Percentiles rank a stretch among this genome's conserved stretches.
Conservation (phyloP, 2,888 invertebrate species). For the Odontothrips loti region DNA sequence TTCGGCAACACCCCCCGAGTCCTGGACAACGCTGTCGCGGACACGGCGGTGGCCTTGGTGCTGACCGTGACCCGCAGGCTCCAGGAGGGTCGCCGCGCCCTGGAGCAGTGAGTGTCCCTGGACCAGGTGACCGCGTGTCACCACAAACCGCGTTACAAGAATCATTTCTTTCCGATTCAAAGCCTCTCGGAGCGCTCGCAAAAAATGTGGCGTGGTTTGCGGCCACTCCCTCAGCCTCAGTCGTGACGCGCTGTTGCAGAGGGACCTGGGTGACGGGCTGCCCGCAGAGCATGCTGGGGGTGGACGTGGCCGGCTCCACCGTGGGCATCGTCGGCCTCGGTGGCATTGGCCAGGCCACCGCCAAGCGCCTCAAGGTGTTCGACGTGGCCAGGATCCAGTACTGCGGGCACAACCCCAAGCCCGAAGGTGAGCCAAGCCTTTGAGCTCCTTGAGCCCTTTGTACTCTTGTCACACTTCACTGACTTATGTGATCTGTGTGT, state of each 20-base stretch:
- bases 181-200: background rate
- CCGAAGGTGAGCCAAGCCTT: slow-evolving; percentile 50
- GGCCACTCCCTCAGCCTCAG: background rate
- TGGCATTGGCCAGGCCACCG: slow-evolving; percentile 70
- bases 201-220: background rate
- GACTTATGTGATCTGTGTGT: no score
- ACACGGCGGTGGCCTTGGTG: slow-evolving; percentile 70
- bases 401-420: slow-evolving; percentile 63
- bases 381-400: slow-evolving; percentile 68
- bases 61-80: slow-evolving; percentile 72
- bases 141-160: background rate
- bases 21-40: slow-evolving; percentile 72
- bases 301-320: slow-evolving; percentile 69
- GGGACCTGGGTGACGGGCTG: slow-evolving; percentile 62
- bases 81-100: slow-evolving; percentile 65
- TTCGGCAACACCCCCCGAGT: slow-evolving; percentile 77
- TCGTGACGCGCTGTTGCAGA: slow-evolving; percentile 44
- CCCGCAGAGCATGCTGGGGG: slow-evolving; percentile 72
- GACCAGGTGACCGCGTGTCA: background rate
- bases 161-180: background rate
- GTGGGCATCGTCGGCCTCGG: slow-evolving; percentile 84
- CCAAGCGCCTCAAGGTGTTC: slow-evolving; percentile 67
- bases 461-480: no score
- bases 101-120: slow-evolving; percentile 53
- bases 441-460: background rate